These are phyloP conservation scores for Xenopus petersii DNA, from an alignment of 2,797 vertebrate genomes.

Conservation along the genomic window DNA sequence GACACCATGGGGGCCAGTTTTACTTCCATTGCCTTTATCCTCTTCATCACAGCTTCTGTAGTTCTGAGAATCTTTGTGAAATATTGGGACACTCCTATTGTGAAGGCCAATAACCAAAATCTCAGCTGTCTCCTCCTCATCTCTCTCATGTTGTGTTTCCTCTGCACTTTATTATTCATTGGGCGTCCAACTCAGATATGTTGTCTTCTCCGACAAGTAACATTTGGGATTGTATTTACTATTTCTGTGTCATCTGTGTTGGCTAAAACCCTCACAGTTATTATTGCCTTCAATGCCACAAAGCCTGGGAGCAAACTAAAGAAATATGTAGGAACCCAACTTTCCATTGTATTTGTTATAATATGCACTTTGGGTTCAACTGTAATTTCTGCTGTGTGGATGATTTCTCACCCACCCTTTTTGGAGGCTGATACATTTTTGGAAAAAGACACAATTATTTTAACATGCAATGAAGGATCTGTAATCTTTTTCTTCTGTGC, in stretches of 20 bases:
- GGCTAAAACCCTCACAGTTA: constrained; percentile 27
- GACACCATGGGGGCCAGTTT: neutral
- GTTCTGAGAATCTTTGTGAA: constrained; percentile 10
- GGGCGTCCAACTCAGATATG: neutral
- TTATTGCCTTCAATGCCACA: constrained; percentile 29
- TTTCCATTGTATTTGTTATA: neutral
- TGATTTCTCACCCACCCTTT: neutral
- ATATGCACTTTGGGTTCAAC: neutral
- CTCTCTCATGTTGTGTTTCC: constrained; percentile 1
- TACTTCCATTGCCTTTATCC: neutral
- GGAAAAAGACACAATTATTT: neutral
- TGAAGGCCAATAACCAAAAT: constrained; percentile 2
- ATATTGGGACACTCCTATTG: neutral
- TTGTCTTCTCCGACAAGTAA: constrained; percentile 5
- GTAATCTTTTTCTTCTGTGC: neutral
- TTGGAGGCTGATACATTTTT: neutral
- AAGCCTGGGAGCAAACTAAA: constrained; percentile 10
- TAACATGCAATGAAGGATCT: neutral
- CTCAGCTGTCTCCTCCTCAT: constrained; percentile 1
- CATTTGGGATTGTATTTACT: constrained; percentile 18
- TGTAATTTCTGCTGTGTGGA: neutral
- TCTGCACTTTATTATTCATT: constrained; percentile 22
- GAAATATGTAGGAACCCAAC: neutral
- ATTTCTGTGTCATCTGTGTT: constrained; percentile 23
- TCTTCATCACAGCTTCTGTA: neutral